phyloP scores from a whole-genome alignment of 2,888 invertebrate species.

The Orchesellides sinensis region DNA sequence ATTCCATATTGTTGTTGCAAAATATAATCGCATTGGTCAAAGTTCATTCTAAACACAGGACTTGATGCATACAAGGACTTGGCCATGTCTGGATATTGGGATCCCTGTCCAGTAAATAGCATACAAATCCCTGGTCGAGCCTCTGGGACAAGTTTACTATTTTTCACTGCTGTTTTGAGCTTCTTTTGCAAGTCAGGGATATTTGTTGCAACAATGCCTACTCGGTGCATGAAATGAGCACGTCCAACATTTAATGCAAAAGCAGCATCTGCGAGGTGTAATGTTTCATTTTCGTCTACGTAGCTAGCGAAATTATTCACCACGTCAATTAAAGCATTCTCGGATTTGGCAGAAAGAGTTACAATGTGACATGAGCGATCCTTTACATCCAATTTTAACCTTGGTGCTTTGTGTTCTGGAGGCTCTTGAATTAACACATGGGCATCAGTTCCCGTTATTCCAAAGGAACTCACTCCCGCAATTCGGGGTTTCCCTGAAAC shows the following conservation, averaged over 20 bases:
- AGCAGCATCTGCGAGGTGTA: conserved; percentile 47
- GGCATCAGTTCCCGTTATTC: conserved; percentile 59
- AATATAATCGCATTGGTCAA: conserved; percentile 50
- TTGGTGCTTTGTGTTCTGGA: conserved; percentile 27
- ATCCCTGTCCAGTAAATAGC: conserved; percentile 66
- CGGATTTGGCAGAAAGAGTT: conserved; percentile 61
- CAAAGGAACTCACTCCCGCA: conserved; percentile 55
- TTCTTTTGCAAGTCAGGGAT: conserved; percentile 20
- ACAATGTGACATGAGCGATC: conserved; percentile 53
- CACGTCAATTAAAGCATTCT: conserved; percentile 44
- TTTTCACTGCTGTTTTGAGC: conserved; percentile 24
- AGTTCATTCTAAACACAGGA: conserved; percentile 45
- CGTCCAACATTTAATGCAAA: conserved; percentile 52
- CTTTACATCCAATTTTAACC: conserved; percentile 12
- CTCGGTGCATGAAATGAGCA: conserved; percentile 53
- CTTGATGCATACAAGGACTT: conserved; percentile 44
- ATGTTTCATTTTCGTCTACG: conserved; percentile 26
- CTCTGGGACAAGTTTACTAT: conserved; percentile 27
- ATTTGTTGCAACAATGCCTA: conserved; percentile 32
- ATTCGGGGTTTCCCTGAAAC: conserved; percentile 37
- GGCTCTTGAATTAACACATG: conserved; percentile 65
- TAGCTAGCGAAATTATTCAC: conserved; percentile 32
- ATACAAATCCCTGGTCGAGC: conserved; percentile 40
- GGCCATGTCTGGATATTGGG: conserved; percentile 59
- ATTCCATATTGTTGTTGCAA: conserved; percentile 33